Evolutionary conservation across 2,797 vertebrate genomes (phyloP).

Genomic region (Vultur gryphus): DNA sequence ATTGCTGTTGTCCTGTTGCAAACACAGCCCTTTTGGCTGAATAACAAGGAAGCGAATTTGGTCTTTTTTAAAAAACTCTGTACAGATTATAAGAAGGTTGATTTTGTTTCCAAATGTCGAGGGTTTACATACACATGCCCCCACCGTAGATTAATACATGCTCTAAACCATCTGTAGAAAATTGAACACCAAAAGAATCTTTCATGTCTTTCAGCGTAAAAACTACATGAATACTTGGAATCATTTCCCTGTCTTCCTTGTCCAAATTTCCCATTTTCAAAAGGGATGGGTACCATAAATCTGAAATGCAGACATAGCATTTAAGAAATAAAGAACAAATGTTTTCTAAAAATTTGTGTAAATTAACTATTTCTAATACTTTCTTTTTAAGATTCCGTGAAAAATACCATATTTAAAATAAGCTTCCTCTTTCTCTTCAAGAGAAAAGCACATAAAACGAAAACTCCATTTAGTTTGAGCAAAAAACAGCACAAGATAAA

Average conservation of each 20-base stretch:
- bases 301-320: not conserved
- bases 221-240: not conserved
- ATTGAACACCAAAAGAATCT: not conserved
- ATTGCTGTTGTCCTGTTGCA: not conserved
- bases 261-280: not conserved
- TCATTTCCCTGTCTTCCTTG: not conserved
- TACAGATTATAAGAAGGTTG: not conserved
- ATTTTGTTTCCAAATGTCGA: not conserved
- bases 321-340: not conserved
- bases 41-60: not conserved
- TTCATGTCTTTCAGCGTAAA: not conserved
- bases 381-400: not conserved
- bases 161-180: not conserved
- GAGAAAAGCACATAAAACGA: not conserved
- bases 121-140: not conserved
- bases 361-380: not conserved
- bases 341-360: not conserved
- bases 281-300: not conserved
- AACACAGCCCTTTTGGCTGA: not conserved
- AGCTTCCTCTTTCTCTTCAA: not conserved
- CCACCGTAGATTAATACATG: not conserved
- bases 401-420: not conserved
- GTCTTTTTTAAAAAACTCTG: not conserved
- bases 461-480: not conserved
- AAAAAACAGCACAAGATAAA: not conserved